phyloP scores from a whole-genome alignment of 2,888 invertebrate genomes.

The Macaria liturata region DNA sequence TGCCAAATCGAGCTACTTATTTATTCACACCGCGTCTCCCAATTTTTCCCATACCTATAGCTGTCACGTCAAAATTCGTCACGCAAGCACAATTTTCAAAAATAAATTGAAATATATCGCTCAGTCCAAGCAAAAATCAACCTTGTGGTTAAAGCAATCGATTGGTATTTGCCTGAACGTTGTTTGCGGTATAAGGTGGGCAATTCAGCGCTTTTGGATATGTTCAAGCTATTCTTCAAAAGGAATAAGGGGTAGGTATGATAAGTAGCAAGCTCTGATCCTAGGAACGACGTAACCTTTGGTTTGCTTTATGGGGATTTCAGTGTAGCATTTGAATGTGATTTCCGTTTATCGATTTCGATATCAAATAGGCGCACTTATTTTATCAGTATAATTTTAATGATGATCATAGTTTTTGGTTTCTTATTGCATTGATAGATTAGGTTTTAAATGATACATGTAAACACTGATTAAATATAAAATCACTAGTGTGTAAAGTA shows the following conservation, averaged over 20 bases:
- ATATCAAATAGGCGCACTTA: too few relatives aligned
- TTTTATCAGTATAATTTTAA: too few relatives aligned
- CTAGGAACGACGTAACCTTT: slow-evolving; percentile 4
- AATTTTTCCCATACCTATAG: too few relatives aligned
- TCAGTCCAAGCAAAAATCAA: neutral
- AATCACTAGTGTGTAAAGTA: too few relatives aligned
- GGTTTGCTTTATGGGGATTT: neutral
- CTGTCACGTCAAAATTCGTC: neutral
- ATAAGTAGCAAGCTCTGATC: slow-evolving; percentile 17
- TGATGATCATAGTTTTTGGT: too few relatives aligned
- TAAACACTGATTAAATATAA: too few relatives aligned
- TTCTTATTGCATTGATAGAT: too few relatives aligned
- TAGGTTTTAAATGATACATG: too few relatives aligned
- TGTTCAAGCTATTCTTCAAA: slow-evolving; percentile 10
- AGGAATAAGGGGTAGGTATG: slow-evolving; percentile 4
- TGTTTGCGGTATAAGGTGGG: neutral
- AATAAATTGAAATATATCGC: slow-evolving; percentile 29
- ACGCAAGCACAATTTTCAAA: slow-evolving; percentile 10
- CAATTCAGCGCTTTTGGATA: slow-evolving; percentile 17
- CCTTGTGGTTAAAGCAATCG: slow-evolving; percentile 5
- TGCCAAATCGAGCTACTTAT: too few relatives aligned
- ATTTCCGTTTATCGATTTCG: too few relatives aligned
- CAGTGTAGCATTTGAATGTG: neutral
- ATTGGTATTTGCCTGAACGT: slow-evolving; percentile 12
- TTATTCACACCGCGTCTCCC: too few relatives aligned